Evolutionary conservation across 92 coral and sea anemone genomes (phyloP).

Genomic region (Umimayanthus kanabou): DNA sequence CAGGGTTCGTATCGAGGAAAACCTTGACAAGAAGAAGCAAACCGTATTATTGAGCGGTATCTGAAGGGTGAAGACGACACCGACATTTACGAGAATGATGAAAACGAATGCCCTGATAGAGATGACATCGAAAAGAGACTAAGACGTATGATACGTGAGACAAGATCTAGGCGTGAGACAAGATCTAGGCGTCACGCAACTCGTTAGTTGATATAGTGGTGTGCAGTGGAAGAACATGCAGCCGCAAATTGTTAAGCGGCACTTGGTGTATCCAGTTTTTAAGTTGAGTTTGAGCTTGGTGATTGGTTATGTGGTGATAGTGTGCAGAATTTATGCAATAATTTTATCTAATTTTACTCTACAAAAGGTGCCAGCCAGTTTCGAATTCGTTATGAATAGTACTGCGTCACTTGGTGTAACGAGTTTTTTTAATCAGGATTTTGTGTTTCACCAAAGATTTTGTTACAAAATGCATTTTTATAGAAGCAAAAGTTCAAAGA

Average conservation of each 20-base stretch:
- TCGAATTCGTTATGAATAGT: not conserved
- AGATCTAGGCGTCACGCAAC: too few species aligned
- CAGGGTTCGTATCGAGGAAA: constrained; percentile 5
- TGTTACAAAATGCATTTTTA: too few species aligned
- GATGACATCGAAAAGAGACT: constrained; percentile 1
- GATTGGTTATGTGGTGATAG: not conserved
- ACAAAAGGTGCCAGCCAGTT: not conserved
- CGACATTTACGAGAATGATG: not conserved
- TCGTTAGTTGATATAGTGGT: not conserved
- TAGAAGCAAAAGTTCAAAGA: too few species aligned
- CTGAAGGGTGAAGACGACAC: too few species aligned
- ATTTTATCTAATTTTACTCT: not conserved
- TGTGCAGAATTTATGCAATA: not conserved
- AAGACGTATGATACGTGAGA: not conserved
- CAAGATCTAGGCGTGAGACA: too few species aligned
- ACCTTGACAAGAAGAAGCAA: too few species aligned
- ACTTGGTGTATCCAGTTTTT: constrained; percentile 1
- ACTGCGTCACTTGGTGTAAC: not conserved
- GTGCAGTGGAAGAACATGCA: not conserved
- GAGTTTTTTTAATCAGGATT: not conserved
- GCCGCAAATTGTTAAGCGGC: not conserved
- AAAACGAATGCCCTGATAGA: not conserved
- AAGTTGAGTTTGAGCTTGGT: not conserved
- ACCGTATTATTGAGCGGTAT: too few species aligned
- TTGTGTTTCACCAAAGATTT: not conserved